Percentiles rank a stretch among this genome's conserved stretches.
phyloP scores from a whole-genome alignment of 2,797 vertebrate genomes.

The Thaleichthys pacificus region DNA sequence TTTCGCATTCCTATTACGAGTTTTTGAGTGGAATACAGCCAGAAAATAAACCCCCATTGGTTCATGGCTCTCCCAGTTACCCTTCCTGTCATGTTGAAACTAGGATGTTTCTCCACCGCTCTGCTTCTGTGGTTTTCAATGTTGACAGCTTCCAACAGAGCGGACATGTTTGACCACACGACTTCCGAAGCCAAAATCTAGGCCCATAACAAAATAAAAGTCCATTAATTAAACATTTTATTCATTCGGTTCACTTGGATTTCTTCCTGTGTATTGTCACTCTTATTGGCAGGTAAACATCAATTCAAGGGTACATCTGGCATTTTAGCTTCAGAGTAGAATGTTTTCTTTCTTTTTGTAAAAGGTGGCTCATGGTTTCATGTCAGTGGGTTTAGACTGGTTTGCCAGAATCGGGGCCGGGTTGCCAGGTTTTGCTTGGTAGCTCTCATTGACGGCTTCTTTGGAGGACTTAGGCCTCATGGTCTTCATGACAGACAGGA shows the following conservation, averaged over 20 bases:
- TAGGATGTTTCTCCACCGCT: too few species aligned
- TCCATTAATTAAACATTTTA: not conserved
- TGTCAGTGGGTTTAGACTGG: not conserved
- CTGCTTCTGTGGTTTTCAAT: not conserved
- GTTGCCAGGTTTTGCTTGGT: not conserved
- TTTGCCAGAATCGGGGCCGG: not conserved
- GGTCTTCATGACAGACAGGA: constrained; percentile 38
- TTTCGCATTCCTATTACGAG: too few species aligned
- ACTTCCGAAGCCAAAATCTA: not conserved
- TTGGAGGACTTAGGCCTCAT: constrained; percentile 19
- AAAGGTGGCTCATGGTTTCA: not conserved
- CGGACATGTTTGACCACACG: too few species aligned
- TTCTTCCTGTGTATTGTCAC: not conserved
- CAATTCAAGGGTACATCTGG: too few species aligned
- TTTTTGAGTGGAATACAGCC: too few species aligned
- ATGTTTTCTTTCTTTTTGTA: not conserved
- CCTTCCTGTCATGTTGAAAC: too few species aligned
- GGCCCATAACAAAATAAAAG: not conserved
- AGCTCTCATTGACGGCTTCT: not conserved
- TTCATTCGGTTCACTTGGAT: not conserved
- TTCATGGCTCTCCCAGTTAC: too few species aligned
- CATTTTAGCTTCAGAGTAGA: not conserved
- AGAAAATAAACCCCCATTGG: too few species aligned
- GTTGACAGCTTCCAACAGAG: not conserved
- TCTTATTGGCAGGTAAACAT: too few species aligned